A percentile compares a stretch with the other conserved stretches of the same genome.
These are phyloP conservation scores for Hydraecia micacea DNA, from an alignment of 2,888 invertebrate species.

Conservation along the genomic window DNA sequence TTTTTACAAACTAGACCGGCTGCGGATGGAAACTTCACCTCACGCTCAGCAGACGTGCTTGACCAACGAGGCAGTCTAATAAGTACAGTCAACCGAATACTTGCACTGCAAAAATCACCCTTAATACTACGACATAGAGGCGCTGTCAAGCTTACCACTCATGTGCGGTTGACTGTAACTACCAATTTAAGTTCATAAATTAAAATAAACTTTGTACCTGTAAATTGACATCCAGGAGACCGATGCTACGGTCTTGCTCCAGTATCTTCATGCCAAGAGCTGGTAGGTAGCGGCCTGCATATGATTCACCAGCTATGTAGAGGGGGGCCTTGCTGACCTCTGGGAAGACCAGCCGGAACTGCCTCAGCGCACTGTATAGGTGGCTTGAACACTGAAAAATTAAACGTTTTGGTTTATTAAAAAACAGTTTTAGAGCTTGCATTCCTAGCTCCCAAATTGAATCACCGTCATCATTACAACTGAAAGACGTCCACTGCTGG, in stretches of 20 bases:
- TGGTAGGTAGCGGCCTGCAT: slow-evolving; percentile 90
- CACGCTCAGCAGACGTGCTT: background rate
- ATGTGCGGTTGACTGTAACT: background rate
- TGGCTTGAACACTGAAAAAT: slow-evolving; percentile 83
- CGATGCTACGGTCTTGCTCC: slow-evolving; percentile 67
- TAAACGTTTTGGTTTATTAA: background rate
- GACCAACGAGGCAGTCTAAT: background rate
- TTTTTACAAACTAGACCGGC: background rate
- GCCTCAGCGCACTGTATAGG: slow-evolving; percentile 86
- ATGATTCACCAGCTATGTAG: slow-evolving; percentile 92
- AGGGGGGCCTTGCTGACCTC: slow-evolving; percentile 89
- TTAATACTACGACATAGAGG: background rate
- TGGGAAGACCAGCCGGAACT: slow-evolving; percentile 91
- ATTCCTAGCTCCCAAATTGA: background rate
- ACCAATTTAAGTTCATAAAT: background rate
- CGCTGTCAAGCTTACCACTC: background rate
- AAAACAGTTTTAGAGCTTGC: background rate
- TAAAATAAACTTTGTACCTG: slow-evolving; percentile 75
- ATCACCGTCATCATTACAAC: too few relatives aligned
- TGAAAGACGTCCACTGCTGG: too few relatives aligned
- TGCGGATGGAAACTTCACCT: background rate
- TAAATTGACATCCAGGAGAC: slow-evolving; percentile 78
- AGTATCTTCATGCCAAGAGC: slow-evolving; percentile 85
- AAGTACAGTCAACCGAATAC: background rate
- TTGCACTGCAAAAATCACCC: background rate